These are phyloP conservation scores for Lasioglossum leucozonium DNA, from an alignment of 2,888 invertebrate genomes.

Conservation along the genomic window DNA sequence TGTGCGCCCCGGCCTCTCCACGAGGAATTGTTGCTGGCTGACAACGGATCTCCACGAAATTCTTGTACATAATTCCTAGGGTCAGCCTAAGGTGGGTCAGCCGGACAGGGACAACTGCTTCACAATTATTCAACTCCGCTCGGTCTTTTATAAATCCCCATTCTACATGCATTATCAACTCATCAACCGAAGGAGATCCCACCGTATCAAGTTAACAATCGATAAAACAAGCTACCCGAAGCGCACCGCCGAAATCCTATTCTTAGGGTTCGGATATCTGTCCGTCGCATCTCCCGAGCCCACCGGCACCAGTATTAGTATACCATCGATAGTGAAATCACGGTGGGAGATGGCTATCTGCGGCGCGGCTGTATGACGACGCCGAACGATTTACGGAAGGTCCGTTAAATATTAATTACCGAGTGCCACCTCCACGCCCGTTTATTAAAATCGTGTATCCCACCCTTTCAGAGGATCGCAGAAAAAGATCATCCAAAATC, in stretches of 20 bases:
- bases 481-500: neutral
- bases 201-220: neutral
- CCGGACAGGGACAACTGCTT: neutral
- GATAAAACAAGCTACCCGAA: neutral
- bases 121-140: neutral
- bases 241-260: neutral
- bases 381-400: conserved; percentile 9
- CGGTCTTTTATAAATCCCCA: neutral
- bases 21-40: conserved; percentile 58
- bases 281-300: neutral
- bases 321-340: conserved; percentile 28
- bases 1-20: conserved; percentile 40
- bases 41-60: too few species aligned
- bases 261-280: neutral
- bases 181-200: neutral
- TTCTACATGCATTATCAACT: neutral
- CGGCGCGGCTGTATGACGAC: neutral
- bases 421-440: neutral
- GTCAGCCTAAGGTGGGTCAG: neutral
- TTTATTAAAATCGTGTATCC: conserved; percentile 1
- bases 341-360: conserved; percentile 27
- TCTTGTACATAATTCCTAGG: neutral
- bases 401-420: conserved; percentile 24
- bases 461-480: neutral
- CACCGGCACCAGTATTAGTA: conserved; percentile 9